Percentiles rank a stretch among this genome's conserved stretches.
Evolutionary conservation across 2,113 vertebrate species (phyloP).

Genomic region (Noturus placidus): DNA sequence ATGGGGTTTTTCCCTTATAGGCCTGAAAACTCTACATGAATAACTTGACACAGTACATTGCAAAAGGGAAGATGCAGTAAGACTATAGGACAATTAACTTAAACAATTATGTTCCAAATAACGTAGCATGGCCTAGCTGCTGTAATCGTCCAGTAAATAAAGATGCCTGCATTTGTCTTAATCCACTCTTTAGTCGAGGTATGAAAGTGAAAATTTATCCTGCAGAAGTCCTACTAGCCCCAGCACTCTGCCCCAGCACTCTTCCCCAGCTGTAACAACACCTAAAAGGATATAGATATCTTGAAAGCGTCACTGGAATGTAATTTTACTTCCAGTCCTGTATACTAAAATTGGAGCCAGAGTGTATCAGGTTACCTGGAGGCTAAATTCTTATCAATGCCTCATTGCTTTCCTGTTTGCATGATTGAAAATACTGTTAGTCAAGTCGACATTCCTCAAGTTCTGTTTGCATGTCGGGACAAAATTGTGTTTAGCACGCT

Average conservation of each 20-base stretch:
- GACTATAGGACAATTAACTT: background rate
- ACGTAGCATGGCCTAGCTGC: background rate
- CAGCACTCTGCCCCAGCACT: background rate
- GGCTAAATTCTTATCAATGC: background rate
- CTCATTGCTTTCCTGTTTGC: background rate
- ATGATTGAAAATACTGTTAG: background rate
- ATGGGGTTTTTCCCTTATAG: background rate
- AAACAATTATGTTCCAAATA: background rate
- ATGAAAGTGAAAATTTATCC: background rate
- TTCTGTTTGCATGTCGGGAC: background rate
- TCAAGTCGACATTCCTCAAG: constrained; percentile 6
- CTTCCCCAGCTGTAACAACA: background rate
- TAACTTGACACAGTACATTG: background rate
- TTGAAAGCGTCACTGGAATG: background rate
- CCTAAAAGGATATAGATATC: background rate
- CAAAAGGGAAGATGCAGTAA: background rate
- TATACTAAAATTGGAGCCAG: background rate
- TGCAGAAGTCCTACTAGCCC: background rate
- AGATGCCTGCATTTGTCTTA: background rate
- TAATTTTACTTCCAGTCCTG: background rate
- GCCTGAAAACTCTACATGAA: background rate
- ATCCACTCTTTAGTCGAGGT: background rate
- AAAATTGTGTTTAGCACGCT: background rate
- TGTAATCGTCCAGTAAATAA: background rate
- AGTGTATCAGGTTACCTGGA: background rate